Evolutionary conservation across 2,888 invertebrate genomes (phyloP).

Genomic region (Andrena haemorrhoa): DNA sequence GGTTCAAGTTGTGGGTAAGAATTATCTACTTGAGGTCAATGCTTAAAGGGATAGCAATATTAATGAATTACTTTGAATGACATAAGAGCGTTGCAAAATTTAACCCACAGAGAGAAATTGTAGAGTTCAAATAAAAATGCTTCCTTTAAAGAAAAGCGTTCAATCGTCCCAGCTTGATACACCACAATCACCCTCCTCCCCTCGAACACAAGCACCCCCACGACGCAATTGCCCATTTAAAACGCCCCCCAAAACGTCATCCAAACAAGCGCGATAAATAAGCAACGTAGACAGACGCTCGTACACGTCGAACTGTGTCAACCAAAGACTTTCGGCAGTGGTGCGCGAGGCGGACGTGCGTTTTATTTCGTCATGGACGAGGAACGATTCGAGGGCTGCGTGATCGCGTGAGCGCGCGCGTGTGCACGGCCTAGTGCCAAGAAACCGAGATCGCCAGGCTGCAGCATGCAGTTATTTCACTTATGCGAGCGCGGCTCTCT

Average conservation of each 20-base stretch:
- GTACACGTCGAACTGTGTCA: constrained; percentile 58
- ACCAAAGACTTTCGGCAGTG: constrained; percentile 56
- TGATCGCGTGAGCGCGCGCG: constrained; percentile 5
- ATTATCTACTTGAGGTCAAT: too few species aligned
- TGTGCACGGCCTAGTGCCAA: constrained; percentile 69
- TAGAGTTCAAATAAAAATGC: too few species aligned
- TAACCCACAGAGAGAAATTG: too few species aligned
- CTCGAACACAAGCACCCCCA: too few species aligned
- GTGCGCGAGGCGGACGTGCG: constrained; percentile 51
- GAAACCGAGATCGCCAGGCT: constrained; percentile 64
- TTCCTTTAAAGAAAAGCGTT: too few species aligned
- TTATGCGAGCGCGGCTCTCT: constrained; percentile 73
- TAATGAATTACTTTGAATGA: too few species aligned
- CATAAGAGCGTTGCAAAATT: too few species aligned
- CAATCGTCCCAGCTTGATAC: too few species aligned
- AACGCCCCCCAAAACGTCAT: neutral
- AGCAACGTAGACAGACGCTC: constrained; percentile 15
- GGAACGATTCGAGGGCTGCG: constrained; percentile 43
- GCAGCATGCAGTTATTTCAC: constrained; percentile 72
- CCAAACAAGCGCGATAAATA: neutral
- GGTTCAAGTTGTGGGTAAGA: too few species aligned
- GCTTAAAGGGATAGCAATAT: too few species aligned
- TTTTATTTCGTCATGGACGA: constrained; percentile 60
- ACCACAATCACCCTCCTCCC: too few species aligned
- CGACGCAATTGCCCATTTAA: too few species aligned